Base-by-base conservation (phyloP, 2,113 vertebrate genomes). In the Proteles cristata region DNA sequence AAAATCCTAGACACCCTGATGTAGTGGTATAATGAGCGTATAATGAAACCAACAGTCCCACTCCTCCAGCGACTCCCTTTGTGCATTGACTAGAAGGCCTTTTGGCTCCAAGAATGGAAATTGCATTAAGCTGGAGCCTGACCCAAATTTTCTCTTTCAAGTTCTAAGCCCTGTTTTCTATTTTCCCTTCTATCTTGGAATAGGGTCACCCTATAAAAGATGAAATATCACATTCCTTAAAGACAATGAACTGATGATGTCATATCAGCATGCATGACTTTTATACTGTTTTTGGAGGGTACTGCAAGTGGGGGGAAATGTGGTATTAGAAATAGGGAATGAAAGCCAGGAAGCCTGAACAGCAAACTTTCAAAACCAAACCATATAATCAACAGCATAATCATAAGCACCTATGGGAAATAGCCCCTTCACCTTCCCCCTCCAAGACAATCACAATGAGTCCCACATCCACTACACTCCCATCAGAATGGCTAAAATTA, bases 201-300 rank as follows among this genome's bases (percentile, higher is more conserved):
- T 79, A 89, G 26, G 53, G 55, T 80, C 94, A 87, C 58, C 69
- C 0, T 95, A 55, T 94, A 97, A 97, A 97, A 81, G 71, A 92
- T 74, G 55, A 95, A 85, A 87, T 43, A 10, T 92, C 95, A 82
- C 48, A 39, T 53, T 86, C 7, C 19, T 35, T 69, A 96, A 96
- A 97, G 83, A 93, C 96, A 95, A 84, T 95, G 86, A 93, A 43
- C 43, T 89, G 86, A 91, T 97, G 90, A 96, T 96, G 74, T 95
- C 85, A 86, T 77, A 76, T 31, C 69, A 88, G 86, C 25, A 69
- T 21, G 11, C 10, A 65, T 66, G 80, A 2, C 2, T 65, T 96
- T 91, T 90, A 76, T 39, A 14, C 35, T 87, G 21, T 58, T 94
- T 9, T 90, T 63, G 28, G 21, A 6, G 79, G 84, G 25, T 26